These are phyloP conservation scores for Parambassis ranga DNA, from an alignment of 2,797 vertebrate genomes.

Conservation along the genomic window DNA sequence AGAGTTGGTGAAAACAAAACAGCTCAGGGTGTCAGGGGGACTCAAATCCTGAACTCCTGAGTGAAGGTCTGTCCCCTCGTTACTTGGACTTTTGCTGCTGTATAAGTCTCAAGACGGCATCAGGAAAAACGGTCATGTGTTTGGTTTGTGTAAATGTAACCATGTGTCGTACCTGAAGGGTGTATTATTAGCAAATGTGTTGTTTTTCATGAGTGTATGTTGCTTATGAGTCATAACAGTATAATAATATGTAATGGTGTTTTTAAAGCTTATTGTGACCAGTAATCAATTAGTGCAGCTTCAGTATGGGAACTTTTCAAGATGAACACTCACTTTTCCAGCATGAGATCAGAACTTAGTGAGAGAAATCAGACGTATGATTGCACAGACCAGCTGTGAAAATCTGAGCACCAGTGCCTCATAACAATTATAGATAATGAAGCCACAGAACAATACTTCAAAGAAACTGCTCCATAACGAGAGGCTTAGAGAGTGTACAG, in stretches of 20 bases:
- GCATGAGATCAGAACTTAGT: neutral
- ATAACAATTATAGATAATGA: neutral
- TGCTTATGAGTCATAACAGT: too few species aligned
- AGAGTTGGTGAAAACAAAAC: neutral
- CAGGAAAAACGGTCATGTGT: too few species aligned
- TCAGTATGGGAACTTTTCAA: neutral
- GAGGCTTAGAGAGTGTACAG: neutral
- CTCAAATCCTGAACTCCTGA: too few species aligned
- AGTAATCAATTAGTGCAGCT: neutral
- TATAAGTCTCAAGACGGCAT: too few species aligned
- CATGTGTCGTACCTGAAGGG: too few species aligned
- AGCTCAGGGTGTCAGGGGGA: too few species aligned
- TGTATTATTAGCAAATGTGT: too few species aligned
- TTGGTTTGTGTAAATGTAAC: too few species aligned
- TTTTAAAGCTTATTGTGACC: neutral
- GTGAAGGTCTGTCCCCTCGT: too few species aligned
- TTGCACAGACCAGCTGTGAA: neutral
- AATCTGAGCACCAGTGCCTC: neutral
- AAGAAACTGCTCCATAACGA: neutral
- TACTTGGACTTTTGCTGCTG: too few species aligned
- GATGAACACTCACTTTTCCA: neutral
- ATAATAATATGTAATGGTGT: neutral
- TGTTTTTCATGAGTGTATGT: too few species aligned
- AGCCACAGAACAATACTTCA: neutral
- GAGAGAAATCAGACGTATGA: neutral